Evolutionary conservation across 2,888 invertebrate genomes (phyloP), one percentile per base, ranked within the genome.

Genomic region (Caenorhabditis macrosperma): DNA sequence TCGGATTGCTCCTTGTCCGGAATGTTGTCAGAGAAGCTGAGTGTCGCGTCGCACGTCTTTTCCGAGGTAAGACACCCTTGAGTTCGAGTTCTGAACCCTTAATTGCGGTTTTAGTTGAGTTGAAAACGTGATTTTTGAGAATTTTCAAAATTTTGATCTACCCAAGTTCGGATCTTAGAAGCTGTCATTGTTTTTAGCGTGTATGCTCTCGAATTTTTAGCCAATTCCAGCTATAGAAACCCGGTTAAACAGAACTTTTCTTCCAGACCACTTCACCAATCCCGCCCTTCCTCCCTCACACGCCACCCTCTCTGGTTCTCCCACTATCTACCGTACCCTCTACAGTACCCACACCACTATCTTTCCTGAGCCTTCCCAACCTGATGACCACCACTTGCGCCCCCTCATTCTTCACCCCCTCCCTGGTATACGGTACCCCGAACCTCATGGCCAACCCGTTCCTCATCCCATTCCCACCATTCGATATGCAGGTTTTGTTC

Each of bases 1-100:
- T 76, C 78, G 7, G 77, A 77, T 48, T 77, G 64, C 26, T 77
- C 77, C n/a, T 20, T 77, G 44, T 69, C 63, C 3, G 77, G 69
- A 9, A 15, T 67, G 38, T n/a, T 68, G 7, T 55, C 61, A 1
- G 61, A 68, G 24, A 68, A 61, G 48, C 28, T 67, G 54, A 61
- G 46, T 2, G 26, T 76, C 20, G 48, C 41, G 26, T 59, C 64
- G 1, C 55, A 72, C 5, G n/a, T 7, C 22, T 3, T 22, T 44
- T 44, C 44, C n/a, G 44, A 17, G 44, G 44, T 44, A 20, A 44
- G 44, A 9, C 4, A 17, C 61, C 35, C 59, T 50, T 41, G 55
- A 64, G 72, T 33, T 33, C 10, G 33, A 5, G 12, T 38, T 38
- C 38, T 12, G 12, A 38, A 38, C 15, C 3, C 3, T 9, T 38